Percentiles rank a stretch among this genome's conserved stretches.
phyloP scores from a whole-genome alignment of 2,113 vertebrate species.

The Plecturocebus donacophilus region DNA sequence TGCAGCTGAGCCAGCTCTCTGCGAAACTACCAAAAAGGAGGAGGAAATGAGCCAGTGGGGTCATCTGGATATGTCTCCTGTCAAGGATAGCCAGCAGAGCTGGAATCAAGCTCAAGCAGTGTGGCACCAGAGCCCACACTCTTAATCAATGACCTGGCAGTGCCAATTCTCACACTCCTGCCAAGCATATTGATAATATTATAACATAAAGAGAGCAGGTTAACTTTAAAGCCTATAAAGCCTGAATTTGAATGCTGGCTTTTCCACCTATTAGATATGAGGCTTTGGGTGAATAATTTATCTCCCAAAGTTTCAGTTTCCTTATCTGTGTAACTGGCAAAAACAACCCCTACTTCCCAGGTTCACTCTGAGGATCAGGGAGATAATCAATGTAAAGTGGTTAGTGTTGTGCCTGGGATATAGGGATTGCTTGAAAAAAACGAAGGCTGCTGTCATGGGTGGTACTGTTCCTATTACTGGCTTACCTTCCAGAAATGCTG shows the following conservation, averaged over 20 bases:
- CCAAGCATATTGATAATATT: neutral
- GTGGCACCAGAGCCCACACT: neutral
- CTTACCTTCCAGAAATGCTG: conserved; percentile 43
- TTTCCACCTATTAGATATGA: conserved; percentile 23
- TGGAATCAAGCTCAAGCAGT: conserved; percentile 8
- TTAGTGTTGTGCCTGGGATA: neutral
- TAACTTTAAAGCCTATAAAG: conserved; percentile 26
- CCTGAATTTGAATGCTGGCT: conserved; percentile 4
- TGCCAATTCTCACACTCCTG: neutral
- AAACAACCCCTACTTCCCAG: neutral
- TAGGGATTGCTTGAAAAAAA: neutral
- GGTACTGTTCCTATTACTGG: neutral
- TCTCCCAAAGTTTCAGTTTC: conserved; percentile 25
- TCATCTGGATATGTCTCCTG: neutral
- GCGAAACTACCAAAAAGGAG: neutral
- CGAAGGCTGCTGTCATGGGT: neutral
- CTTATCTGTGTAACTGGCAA: neutral
- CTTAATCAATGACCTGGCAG: neutral
- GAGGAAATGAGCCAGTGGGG: neutral
- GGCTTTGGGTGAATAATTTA: conserved; percentile 25
- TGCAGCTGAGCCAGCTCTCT: neutral
- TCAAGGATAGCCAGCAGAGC: neutral
- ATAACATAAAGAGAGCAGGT: neutral
- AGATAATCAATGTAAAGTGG: neutral
- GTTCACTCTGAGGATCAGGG: neutral